Base-by-base conservation (phyloP, 2,797 vertebrate species). In the Dermochelys coriacea region DNA sequence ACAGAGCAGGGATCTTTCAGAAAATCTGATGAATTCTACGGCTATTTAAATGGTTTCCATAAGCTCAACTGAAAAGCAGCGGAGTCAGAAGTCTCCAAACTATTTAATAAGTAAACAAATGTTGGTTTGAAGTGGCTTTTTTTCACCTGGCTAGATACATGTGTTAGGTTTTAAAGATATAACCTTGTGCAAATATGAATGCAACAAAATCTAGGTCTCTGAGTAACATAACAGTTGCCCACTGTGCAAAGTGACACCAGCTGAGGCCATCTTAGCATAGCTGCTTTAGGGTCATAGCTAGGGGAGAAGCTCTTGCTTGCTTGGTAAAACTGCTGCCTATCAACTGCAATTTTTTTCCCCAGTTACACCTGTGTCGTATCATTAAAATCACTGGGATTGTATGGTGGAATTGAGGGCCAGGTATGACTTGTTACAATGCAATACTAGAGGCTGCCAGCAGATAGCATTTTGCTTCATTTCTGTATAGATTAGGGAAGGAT, bases 101-200 rank as follows among this genome's bases (percentile, higher is more conserved):
- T 84, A 51, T 81, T 94, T 64, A 89, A 91, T 95, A 96, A 95
- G 93, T 93, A 68, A 14, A 31, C n/a, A 95, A 95, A 89, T 50
- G 31, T 0, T 0, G 84, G 85, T 93, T 96, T 93, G 88, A 95
- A 91, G 59, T 2, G 1, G 7, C 50, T 94, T 87, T 80, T 80
- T 82, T 31, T 47, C 23, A 85, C 50, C 75, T 91, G 55, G 64
- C 41, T 95, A 93, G 94, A 97, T 79, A 84, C 57, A 85, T 91
- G 93, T 94, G 81, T 95, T 87, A 86, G 91, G 93, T 85, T 45
- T 91, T 54, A n/a, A 93, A 93, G 80, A 94, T 45, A 80, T 87
- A 94, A 95, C 82, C 14, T 19, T 87, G 79, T 80, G 94, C 80
- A 78, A 95, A 93, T 93, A 91, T 91, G 81, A 77, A 85, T 85